Percentiles rank a stretch among this genome's conserved stretches.
phyloP scores from a whole-genome alignment of 2,888 invertebrate genomes.

The Melipona bicolor region DNA sequence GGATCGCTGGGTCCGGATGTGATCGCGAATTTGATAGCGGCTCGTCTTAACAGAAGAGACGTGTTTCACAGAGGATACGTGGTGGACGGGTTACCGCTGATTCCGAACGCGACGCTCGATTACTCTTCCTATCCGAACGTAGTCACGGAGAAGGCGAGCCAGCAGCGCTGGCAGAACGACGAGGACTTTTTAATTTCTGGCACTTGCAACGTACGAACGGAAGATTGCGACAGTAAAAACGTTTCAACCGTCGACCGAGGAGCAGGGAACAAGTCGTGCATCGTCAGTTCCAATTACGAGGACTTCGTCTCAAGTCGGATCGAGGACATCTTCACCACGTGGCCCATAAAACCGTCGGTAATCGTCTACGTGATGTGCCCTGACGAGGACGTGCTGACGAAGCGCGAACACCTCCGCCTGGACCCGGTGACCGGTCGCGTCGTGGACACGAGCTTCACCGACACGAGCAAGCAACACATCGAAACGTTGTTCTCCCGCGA shows the following conservation, averaged over 20 bases:
- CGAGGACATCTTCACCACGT: slow-evolving; percentile 73
- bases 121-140: slow-evolving; percentile 42
- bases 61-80: slow-evolving; percentile 88
- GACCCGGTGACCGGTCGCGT: slow-evolving; percentile 76
- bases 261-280: neutral
- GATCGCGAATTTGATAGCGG: slow-evolving; percentile 85
- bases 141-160: neutral
- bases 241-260: neutral
- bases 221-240: neutral
- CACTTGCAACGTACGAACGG: neutral
- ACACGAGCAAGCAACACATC: slow-evolving; percentile 26
- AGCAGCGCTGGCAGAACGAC: neutral
- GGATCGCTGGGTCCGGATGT: slow-evolving; percentile 85
- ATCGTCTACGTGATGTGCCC: slow-evolving; percentile 86
- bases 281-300: slow-evolving; percentile 11
- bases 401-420: slow-evolving; percentile 75
- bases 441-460: slow-evolving; percentile 69
- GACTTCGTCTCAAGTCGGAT: slow-evolving; percentile 63
- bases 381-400: slow-evolving; percentile 82
- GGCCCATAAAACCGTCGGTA: slow-evolving; percentile 84
- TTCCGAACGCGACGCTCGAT: slow-evolving; percentile 84
- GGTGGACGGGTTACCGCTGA: slow-evolving; percentile 88
- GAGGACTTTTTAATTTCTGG: neutral
- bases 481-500: neutral
- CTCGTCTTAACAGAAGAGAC: slow-evolving; percentile 85